A percentile compares a stretch with the other conserved stretches of the same genome.
These are phyloP conservation scores for Sylvilagus bachmani DNA, from an alignment of 2,113 vertebrate genomes.

Conservation along the genomic window DNA sequence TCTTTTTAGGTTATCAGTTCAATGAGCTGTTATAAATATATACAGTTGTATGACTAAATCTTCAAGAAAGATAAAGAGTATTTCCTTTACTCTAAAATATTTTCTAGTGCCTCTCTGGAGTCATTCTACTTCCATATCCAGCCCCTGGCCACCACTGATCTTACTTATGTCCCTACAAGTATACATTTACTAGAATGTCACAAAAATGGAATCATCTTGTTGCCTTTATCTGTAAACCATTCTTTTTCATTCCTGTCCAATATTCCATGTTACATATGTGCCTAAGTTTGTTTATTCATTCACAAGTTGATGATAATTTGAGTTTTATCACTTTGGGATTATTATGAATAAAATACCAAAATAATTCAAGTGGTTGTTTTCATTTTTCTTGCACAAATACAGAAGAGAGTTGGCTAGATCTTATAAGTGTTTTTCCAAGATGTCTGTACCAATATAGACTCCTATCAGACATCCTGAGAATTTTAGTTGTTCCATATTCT, in stretches of 20 bases:
- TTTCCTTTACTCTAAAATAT: neutral
- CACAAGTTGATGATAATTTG: neutral
- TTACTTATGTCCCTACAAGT: neutral
- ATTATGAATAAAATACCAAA: neutral
- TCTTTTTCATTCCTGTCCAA: slow-evolving; percentile 12
- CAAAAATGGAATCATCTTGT: neutral
- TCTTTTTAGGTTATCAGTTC: neutral
- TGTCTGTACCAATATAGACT: neutral
- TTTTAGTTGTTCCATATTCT: neutral
- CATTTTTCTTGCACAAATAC: slow-evolving; percentile 3
- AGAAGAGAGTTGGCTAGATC: neutral
- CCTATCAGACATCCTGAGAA: neutral
- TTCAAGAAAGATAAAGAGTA: neutral
- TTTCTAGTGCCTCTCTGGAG: neutral
- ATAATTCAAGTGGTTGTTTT: neutral
- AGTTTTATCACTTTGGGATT: neutral
- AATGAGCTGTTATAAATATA: neutral
- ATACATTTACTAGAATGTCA: neutral
- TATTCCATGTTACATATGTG: neutral
- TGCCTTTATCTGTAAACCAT: neutral
- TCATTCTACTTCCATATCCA: neutral
- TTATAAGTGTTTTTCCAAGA: slow-evolving; percentile 2
- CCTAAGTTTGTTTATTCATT: neutral
- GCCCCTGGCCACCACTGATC: neutral
- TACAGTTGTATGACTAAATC: neutral